Evolutionary conservation across 2,888 invertebrate genomes (phyloP).

Genomic region (Alloscopus bannaensis): DNA sequence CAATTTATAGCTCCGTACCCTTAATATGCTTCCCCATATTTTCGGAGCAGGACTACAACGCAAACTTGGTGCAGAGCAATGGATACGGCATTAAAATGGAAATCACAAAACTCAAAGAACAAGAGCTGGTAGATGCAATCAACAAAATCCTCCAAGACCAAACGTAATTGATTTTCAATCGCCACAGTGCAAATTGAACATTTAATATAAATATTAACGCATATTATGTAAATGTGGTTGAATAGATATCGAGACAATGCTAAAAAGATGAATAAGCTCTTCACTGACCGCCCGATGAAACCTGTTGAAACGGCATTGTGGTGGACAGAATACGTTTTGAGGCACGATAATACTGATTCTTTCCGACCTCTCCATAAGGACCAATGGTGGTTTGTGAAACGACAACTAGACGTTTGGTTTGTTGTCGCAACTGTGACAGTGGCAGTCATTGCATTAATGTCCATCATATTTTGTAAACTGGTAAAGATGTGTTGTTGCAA

Average conservation of each 20-base stretch:
- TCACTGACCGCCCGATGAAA: constrained; percentile 34
- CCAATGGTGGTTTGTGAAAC: constrained; percentile 19
- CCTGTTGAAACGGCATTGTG: constrained; percentile 38
- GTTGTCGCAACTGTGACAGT: no score
- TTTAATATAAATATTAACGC: neutral
- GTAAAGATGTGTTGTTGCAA: no score
- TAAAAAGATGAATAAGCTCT: constrained; percentile 16
- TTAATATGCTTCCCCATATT: constrained; percentile 64
- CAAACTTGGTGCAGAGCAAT: constrained; percentile 34
- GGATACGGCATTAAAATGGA: constrained; percentile 63
- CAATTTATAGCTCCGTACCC: constrained; percentile 60
- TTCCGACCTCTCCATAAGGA: neutral
- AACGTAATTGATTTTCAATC: constrained; percentile 10
- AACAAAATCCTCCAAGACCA: constrained; percentile 30
- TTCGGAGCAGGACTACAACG: constrained; percentile 69
- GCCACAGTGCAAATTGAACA: no score
- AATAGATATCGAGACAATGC: no score
- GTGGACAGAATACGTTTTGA: constrained; percentile 22
- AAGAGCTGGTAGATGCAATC: constrained; percentile 57
- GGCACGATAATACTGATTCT: neutral
- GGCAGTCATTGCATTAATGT: no score
- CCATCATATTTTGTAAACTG: no score
- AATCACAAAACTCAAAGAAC: constrained; percentile 40
- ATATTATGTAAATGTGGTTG: constrained; percentile 3
- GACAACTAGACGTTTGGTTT: constrained; percentile 30